A percentile compares a stretch with the other conserved stretches of the same genome.
phyloP scores from a whole-genome alignment of 2,797 vertebrate species.

The Gila robusta region DNA sequence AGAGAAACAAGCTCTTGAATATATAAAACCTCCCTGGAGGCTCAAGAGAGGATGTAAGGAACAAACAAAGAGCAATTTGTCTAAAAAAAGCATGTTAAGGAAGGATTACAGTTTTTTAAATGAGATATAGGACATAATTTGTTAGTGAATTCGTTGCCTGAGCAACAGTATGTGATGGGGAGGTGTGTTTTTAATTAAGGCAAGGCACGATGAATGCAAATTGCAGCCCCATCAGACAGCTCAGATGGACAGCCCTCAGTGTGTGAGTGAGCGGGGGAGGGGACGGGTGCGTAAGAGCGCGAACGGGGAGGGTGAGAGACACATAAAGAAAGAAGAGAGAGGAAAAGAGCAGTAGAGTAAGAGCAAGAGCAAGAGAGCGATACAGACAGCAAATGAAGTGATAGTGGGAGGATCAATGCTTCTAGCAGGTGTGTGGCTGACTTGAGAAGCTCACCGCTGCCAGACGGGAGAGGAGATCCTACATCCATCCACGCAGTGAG shows the following conservation, averaged over 20 bases:
- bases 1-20: neutral
- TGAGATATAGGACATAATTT: constrained; percentile 36
- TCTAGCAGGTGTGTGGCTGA: constrained; percentile 74
- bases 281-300: constrained; percentile 57
- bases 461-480: constrained; percentile 17
- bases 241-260: constrained; percentile 60
- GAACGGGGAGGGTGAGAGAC: constrained; percentile 55
- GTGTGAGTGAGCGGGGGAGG: constrained; percentile 63
- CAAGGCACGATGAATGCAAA: constrained; percentile 64
- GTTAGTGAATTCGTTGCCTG: constrained; percentile 74
- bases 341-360: constrained; percentile 48
- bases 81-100: neutral
- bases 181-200: constrained; percentile 67
- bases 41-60: constrained; percentile 1
- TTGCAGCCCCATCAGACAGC: constrained; percentile 60
- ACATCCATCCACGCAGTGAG: constrained; percentile 49
- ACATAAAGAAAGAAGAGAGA: constrained; percentile 38
- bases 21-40: neutral
- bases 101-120: constrained; percentile 17
- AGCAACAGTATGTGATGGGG: constrained; percentile 72
- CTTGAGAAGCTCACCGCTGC: constrained; percentile 48
- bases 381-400: constrained; percentile 42
- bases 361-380: constrained; percentile 40
- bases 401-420: constrained; percentile 63
- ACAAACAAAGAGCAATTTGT: constrained; percentile 7